Conservation (phyloP, 2,888 invertebrate species). For the Amphipoea oculea region DNA sequence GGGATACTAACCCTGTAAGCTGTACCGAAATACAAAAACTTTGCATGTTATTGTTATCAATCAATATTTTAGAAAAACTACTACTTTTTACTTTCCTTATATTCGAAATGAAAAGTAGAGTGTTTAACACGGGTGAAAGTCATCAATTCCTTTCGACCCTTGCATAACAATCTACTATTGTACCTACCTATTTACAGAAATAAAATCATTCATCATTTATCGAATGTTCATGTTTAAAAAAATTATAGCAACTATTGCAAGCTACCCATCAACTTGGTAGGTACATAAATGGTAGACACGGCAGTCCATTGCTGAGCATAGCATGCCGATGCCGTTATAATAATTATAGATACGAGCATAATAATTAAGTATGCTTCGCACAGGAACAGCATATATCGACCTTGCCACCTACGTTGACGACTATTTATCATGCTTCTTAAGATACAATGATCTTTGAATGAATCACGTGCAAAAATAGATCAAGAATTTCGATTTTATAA, state of each 20-base stretch:
- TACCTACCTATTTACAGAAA: background rate
- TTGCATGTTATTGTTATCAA: no score
- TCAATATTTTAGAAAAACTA: no score
- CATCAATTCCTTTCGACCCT: no score
- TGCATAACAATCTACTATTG: no score
- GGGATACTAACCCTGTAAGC: no score
- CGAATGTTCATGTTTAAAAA: background rate
- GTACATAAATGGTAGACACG: background rate
- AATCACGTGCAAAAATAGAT: conserved; percentile 52
- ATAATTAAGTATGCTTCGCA: conserved; percentile 41
- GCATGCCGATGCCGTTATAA: conserved; percentile 36
- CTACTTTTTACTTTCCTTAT: no score
- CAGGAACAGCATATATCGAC: conserved; percentile 60
- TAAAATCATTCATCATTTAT: background rate
- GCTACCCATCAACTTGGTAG: background rate
- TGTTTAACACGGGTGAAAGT: no score
- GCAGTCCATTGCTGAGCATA: background rate
- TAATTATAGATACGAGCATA: conserved; percentile 12
- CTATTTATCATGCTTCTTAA: conserved; percentile 44
- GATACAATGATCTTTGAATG: conserved; percentile 42
- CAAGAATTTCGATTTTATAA: background rate
- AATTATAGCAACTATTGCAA: background rate
- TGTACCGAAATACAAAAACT: no score
- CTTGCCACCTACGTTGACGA: conserved; percentile 70
- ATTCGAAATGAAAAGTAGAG: no score